Evolutionary conservation across 35 echinoderm and acorn worm genomes (phyloP).

Genomic region (Chiridota heheva): DNA sequence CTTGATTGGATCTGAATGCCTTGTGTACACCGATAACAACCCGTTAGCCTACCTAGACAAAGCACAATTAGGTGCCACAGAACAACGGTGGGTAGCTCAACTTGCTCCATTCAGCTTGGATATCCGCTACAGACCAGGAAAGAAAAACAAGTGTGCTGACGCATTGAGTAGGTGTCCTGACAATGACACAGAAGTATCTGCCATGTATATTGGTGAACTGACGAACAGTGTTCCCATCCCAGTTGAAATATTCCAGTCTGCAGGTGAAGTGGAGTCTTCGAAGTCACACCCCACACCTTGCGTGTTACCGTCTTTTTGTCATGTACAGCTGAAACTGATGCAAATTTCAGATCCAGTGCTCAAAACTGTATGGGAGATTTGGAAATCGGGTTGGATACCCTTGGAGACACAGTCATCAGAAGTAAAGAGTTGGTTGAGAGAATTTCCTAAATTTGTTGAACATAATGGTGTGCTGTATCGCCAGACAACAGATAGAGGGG

Average conservation of each 20-base stretch:
- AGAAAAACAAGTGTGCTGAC: slow-evolving; percentile 21
- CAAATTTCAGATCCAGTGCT: background rate
- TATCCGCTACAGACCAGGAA: slow-evolving; percentile 27
- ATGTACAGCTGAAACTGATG: background rate
- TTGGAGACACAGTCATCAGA: background rate
- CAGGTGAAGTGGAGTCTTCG: no score
- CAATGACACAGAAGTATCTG: background rate
- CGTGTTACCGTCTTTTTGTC: background rate
- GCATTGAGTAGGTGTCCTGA: slow-evolving; percentile 27
- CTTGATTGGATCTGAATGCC: background rate
- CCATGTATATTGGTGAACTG: no score
- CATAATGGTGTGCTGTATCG: slow-evolving; percentile 1
- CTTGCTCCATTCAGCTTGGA: slow-evolving; percentile 23
- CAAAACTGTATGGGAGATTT: background rate
- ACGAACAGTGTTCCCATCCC: no score
- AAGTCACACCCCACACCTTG: background rate
- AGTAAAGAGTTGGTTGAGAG: background rate
- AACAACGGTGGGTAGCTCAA: slow-evolving; percentile 30
- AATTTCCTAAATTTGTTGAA: background rate
- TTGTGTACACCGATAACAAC: slow-evolving; percentile 28
- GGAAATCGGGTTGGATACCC: background rate
- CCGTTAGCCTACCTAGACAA: slow-evolving; percentile 28
- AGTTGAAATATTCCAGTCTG: no score
- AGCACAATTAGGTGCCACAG: slow-evolving; percentile 29
- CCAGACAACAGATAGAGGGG: no score